A percentile compares a stretch with the other conserved stretches of the same genome.
These are phyloP conservation scores for Aphodius granarius DNA, from an alignment of 2,888 invertebrate species.

Conservation along the genomic window DNA sequence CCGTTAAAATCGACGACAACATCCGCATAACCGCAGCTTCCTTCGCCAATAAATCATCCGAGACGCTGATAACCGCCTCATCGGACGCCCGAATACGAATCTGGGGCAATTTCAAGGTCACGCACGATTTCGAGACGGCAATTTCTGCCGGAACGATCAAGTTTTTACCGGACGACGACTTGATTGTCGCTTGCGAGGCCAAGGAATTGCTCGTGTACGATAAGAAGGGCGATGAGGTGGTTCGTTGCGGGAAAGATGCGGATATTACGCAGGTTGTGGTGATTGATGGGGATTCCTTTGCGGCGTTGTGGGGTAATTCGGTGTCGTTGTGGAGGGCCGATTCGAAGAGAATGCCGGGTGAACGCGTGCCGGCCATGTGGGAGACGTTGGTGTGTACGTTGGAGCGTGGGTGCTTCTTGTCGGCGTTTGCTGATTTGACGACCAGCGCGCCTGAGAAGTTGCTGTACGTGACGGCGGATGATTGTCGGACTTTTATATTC, in stretches of 20 bases:
- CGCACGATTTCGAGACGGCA: conserved; percentile 25
- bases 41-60: conserved; percentile 35
- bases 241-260: conserved; percentile 17
- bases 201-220: conserved; percentile 36
- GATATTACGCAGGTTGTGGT: conserved; percentile 34
- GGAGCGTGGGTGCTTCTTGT: not conserved
- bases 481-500: conserved; percentile 52
- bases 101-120: conserved; percentile 30
- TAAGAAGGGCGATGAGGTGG: conserved; percentile 31
- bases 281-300: conserved; percentile 24
- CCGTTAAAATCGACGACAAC: conserved; percentile 26
- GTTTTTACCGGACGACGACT: conserved; percentile 37
- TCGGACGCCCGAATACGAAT: conserved; percentile 33
- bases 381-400: conserved; percentile 9
- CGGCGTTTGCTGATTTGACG: not conserved
- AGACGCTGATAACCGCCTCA: conserved; percentile 36
- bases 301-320: conserved; percentile 22
- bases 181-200: conserved; percentile 36
- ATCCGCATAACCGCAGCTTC: conserved; percentile 40
- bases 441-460: not conserved
- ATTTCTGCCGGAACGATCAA: conserved; percentile 30
- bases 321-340: conserved; percentile 24
- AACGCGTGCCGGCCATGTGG: conserved; percentile 10
- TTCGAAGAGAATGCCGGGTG: conserved; percentile 22
- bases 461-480: conserved; percentile 39